Base-by-base conservation (phyloP, 2,797 vertebrate species). In the Decapterus maruadsi region DNA sequence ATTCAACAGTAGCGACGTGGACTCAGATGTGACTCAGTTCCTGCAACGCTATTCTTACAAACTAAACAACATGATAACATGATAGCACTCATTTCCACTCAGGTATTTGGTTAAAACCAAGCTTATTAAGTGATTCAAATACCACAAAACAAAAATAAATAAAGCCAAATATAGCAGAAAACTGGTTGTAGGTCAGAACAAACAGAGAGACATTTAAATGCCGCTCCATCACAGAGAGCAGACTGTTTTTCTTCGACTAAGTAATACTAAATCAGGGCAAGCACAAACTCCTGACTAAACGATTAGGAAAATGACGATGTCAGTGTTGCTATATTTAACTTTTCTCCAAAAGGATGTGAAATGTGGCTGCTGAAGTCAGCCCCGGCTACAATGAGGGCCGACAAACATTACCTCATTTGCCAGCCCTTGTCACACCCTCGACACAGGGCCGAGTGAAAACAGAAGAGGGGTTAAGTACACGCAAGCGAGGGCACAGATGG, bases 381-480 rank as follows among this genome's bases (percentile, higher is more conserved):
- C 75, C 51, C 51, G 10, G 77, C 86, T 84, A 75, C 84, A 89
- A 83, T 68, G 55, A 87, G 62, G 64, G 51, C 78, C 26, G 76
- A 89, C 88, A 92, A 93, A 88, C 90, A 93, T 89, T 74, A 90
- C 85, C 85, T 90, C 85, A 89, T 82, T 67, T 60, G 89, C 84
- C 88, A 72, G 81, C 81, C 64, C 70, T 42, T 26, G 89, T 91
- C 89, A 82, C 87, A 81, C 87, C 91, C 90, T 81, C 43, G 38
- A 75, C 84, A 60, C 71, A 75, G 79, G 57, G 57, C 58, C 22
- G 82, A 68, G 80, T 62, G 68, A 68, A 87, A 89, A 88, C 75
- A 87, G 82, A 75, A 76, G 81, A 78, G 57, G 80, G 92, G 87
- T 92, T 86, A 91, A 90, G 84, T 72, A 91, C 84, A 89, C 17